Base-by-base conservation (phyloP, 2,797 vertebrate species). In the Anableps anableps region DNA sequence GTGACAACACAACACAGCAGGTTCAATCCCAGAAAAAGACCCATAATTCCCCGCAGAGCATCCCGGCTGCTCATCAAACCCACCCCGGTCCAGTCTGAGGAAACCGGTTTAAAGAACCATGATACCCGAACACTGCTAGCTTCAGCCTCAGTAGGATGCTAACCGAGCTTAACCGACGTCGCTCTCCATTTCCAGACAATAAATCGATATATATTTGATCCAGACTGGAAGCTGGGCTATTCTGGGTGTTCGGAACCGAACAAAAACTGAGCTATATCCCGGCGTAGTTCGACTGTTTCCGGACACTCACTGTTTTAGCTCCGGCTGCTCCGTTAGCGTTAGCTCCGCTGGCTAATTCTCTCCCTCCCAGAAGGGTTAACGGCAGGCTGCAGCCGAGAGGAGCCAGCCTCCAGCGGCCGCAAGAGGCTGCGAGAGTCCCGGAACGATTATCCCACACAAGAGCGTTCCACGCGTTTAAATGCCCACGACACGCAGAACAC, bases 391-490 rank as follows among this genome's bases (percentile, higher is more conserved):
- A n/a, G 70, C 1, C 26, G 19, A 4, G 60, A 23, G 14, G 2
- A 36, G 29, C 1, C 38, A 34, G 13, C 6, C 2, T n/a, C 0
- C 21, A 16, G 29, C 47, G 58, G 16, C 26, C 82, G 47, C 23
- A 68, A 60, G 10, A 38, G 75, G 31, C 47, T 16, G 26, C 68
- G 83, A 76, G 58, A 29, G 58, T 60, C 58, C 75, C 75, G 75
- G 75, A 64, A 64, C 75, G 68, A 23, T 80, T 88, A 85, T 85
- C 80, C 53, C 80, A 60, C 62, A 48, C 55, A 31, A 50, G 48
- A 70, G 77, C 78, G 36, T 89, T 88, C 81, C 86, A 93, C 87
- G 88, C 91, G 86, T 91, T 71, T 93, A 93, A 93, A 91, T 88
- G 89, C 84, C 88, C 84, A 82, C 64, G 84, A 85, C 68, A 75